phyloP scores from a whole-genome alignment of 1,140 invertebrate species.

The Drosophila baimaii region DNA sequence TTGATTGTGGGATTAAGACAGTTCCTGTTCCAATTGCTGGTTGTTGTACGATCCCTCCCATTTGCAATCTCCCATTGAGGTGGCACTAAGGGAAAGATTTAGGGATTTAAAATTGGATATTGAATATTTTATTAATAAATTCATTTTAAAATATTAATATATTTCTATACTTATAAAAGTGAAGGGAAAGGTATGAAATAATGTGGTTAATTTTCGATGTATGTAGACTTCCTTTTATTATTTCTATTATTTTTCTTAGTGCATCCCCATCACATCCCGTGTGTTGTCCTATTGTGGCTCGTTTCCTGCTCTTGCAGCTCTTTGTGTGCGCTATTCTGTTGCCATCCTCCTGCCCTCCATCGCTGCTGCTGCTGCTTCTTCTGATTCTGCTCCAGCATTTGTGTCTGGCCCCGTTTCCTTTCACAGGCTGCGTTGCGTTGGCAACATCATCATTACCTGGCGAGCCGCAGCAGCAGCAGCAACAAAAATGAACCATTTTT shows the following conservation, averaged over 20 bases:
- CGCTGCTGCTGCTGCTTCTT: conserved; percentile 24
- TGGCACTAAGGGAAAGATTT: not conserved
- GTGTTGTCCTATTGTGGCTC: conserved; percentile 76
- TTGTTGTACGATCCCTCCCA: conserved; percentile 23
- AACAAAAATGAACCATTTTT: conserved; percentile 71
- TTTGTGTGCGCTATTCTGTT: conserved; percentile 27
- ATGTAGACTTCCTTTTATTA: no score
- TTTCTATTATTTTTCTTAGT: conserved; percentile 12
- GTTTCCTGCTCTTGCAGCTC: conserved; percentile 69
- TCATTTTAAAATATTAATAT: no score
- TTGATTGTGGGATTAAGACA: conserved; percentile 75
- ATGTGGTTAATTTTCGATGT: no score
- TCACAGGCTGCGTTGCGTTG: conserved; percentile 60
- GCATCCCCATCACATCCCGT: conserved; percentile 41
- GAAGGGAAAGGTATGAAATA: no score
- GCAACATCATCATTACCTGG: conserved; percentile 79
- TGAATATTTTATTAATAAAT: not conserved
- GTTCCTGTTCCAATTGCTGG: conserved; percentile 44
- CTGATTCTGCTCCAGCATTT: conserved; percentile 34
- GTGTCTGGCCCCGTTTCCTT: conserved; percentile 75
- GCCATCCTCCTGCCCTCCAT: conserved; percentile 47
- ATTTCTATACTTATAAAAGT: no score
- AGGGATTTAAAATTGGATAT: no score
- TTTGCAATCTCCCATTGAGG: conserved; percentile 21
- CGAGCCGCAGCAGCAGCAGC: conserved; percentile 12